Percentiles rank a stretch among this genome's conserved stretches.
phyloP scores from a whole-genome alignment of 2,888 invertebrate species.

The Charanyca ferruginea region DNA sequence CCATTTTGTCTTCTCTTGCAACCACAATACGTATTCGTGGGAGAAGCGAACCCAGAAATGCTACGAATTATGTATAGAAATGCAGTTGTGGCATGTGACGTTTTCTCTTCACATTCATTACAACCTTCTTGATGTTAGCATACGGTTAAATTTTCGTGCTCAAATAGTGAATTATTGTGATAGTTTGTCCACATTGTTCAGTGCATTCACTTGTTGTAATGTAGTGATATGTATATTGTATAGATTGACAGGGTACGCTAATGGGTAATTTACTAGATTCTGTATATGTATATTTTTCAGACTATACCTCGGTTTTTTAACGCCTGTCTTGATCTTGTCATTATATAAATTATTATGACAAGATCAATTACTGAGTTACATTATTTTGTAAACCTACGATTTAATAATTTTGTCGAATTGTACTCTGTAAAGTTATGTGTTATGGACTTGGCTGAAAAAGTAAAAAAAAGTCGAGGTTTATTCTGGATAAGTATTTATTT shows the following conservation, averaged over 20 bases:
- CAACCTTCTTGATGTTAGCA: too few species aligned
- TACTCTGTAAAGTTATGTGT: not conserved
- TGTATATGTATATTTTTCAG: not conserved
- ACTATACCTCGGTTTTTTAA: not conserved
- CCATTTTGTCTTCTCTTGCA: too few species aligned
- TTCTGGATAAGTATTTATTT: not conserved
- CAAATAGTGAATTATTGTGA: slow-evolving; percentile 70
- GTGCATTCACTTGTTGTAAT: slow-evolving; percentile 64
- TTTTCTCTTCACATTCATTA: too few species aligned
- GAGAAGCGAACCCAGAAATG: too few species aligned
- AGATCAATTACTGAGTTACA: too few species aligned
- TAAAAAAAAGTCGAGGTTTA: too few species aligned
- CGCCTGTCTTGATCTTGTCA: not conserved
- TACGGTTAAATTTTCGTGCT: slow-evolving; percentile 62
- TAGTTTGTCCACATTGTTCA: slow-evolving; percentile 64
- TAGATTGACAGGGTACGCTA: slow-evolving; percentile 63
- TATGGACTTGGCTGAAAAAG: too few species aligned
- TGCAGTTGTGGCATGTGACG: too few species aligned
- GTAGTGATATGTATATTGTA: slow-evolving; percentile 50
- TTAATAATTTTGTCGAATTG: not conserved
- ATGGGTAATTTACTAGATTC: slow-evolving; percentile 36
- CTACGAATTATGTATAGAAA: too few species aligned
- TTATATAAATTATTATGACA: too few species aligned
- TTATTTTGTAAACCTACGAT: too few species aligned
- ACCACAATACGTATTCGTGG: too few species aligned